Percentiles rank a stretch among this genome's conserved stretches.
These are phyloP conservation scores for Aptenodytes patagonicus DNA, from an alignment of 2,113 vertebrate species.

Conservation along the genomic window DNA sequence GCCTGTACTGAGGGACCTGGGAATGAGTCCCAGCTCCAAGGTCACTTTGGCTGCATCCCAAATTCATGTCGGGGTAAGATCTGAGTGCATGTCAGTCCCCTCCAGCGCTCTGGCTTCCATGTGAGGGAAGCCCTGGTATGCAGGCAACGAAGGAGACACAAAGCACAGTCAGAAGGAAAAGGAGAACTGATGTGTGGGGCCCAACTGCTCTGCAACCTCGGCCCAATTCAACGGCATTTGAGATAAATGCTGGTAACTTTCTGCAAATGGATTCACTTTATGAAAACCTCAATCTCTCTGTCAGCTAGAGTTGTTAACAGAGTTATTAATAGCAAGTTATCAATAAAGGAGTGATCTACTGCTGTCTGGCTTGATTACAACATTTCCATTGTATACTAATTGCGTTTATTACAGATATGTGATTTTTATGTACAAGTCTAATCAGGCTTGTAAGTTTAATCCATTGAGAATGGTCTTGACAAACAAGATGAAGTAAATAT, in stretches of 20 bases:
- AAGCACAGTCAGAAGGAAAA: neutral
- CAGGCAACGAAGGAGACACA: neutral
- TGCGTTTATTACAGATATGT: neutral
- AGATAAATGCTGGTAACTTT: neutral
- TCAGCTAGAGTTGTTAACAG: neutral
- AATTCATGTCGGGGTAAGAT: neutral
- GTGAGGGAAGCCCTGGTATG: neutral
- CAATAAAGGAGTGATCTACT: neutral
- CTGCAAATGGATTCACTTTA: neutral
- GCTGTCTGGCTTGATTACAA: neutral
- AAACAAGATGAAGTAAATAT: neutral
- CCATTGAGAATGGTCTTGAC: neutral
- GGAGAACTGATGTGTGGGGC: neutral
- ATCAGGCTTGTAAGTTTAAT: neutral
- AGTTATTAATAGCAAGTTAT: constrained; percentile 7
- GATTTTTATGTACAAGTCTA: neutral
- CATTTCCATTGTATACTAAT: neutral
- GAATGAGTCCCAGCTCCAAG: neutral
- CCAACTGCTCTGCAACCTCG: neutral
- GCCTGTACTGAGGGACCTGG: neutral
- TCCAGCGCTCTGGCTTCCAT: neutral
- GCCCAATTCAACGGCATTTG: neutral
- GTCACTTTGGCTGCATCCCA: constrained; percentile 3
- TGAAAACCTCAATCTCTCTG: neutral
- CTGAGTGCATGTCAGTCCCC: neutral